A percentile compares a stretch with the other conserved stretches of the same genome.
These are phyloP conservation scores for Dryas iulia DNA, from an alignment of 1,140 invertebrate genomes.

Conservation along the genomic window DNA sequence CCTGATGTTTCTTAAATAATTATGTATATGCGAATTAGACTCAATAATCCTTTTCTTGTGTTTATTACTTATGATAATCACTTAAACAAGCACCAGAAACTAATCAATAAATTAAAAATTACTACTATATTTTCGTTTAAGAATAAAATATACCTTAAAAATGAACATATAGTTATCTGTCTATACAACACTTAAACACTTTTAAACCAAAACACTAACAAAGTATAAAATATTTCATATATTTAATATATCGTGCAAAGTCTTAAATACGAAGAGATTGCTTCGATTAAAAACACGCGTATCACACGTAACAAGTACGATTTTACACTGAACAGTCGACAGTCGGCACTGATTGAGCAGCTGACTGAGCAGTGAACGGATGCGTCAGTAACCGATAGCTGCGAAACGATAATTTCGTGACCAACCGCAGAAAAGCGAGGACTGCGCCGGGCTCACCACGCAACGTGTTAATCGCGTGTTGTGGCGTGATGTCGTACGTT, in stretches of 20 bases:
- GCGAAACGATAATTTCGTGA: conserved; percentile 24
- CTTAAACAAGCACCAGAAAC: too few species aligned
- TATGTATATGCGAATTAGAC: too few species aligned
- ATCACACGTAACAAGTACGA: conserved; percentile 12
- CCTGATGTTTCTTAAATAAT: too few species aligned
- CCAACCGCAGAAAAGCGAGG: conserved; percentile 29
- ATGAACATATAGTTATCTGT: too few species aligned
- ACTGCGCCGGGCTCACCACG: conserved; percentile 17
- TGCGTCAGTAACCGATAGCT: conserved; percentile 26
- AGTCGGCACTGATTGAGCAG: neutral
- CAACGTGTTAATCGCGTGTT: conserved; percentile 54
- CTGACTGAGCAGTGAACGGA: conserved; percentile 22
- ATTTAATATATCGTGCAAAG: neutral
- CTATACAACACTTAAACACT: neutral
- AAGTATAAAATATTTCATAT: neutral
- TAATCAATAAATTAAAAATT: too few species aligned
- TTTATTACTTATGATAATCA: too few species aligned
- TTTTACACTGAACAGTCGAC: conserved; percentile 25
- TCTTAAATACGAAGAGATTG: conserved; percentile 8
- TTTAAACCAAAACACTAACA: neutral
- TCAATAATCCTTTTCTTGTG: too few species aligned
- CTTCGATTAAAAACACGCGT: conserved; percentile 18
- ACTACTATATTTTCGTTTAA: too few species aligned
- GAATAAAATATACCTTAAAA: too few species aligned
- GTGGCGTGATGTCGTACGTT: conserved; percentile 71